These are phyloP conservation scores for Drosophila formosana DNA, from an alignment of 2,888 invertebrate species.

Conservation along the genomic window DNA sequence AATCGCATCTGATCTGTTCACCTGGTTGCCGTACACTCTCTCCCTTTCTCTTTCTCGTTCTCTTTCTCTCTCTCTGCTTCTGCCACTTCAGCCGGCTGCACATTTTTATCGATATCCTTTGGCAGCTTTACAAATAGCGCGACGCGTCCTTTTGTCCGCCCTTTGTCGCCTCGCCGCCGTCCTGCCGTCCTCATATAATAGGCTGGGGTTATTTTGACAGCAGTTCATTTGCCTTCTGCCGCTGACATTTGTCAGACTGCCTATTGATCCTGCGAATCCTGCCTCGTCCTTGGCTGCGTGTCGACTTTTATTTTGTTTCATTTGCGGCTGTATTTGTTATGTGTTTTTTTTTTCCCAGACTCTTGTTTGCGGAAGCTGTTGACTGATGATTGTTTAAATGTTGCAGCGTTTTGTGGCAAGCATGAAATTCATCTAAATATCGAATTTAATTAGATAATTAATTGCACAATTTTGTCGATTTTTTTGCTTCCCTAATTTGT, in stretches of 20 bases:
- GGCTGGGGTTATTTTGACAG: conserved; percentile 81
- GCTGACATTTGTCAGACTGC: conserved; percentile 64
- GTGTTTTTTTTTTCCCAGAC: conserved; percentile 9
- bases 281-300: conserved; percentile 38
- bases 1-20: conserved; percentile 82
- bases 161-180: conserved; percentile 61
- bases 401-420: conserved; percentile 37
- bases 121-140: conserved; percentile 71
- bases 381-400: conserved; percentile 71
- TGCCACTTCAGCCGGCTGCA: conserved; percentile 66
- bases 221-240: conserved; percentile 80
- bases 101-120: conserved; percentile 66
- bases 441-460: no score
- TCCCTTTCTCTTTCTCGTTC: conserved; percentile 1
- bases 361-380: conserved; percentile 37
- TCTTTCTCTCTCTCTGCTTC: not conserved
- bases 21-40: conserved; percentile 60
- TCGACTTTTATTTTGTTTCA: conserved; percentile 63
- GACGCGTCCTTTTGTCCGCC: conserved; percentile 67
- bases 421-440: not conserved
- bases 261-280: conserved; percentile 20
- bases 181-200: conserved; percentile 39
- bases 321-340: conserved; percentile 51
- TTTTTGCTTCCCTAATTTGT: no score
- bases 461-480: no score